Evolutionary conservation across 2,113 vertebrate species (phyloP), one percentile per base, ranked within the genome.

Genomic region (Oryzias javanicus): DNA sequence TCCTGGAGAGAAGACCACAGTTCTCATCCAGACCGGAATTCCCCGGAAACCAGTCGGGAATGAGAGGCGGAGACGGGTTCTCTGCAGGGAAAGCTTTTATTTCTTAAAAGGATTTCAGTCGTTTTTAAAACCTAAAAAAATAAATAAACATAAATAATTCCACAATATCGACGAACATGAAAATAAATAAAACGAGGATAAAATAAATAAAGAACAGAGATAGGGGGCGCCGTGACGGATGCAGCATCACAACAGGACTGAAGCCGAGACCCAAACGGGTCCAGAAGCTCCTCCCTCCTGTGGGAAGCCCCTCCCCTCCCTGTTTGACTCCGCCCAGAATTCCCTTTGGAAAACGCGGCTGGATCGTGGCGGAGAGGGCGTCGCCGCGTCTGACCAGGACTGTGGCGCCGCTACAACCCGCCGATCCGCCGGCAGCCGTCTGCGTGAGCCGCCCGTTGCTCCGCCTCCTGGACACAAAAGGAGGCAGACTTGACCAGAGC

Each of bases 371-470:
- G n/a, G n/a, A n/a, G n/a, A n/a, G n/a, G n/a, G n/a, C n/a, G n/a
- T n/a, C n/a, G n/a, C n/a, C n/a, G 42, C 8, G 42, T 14, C 4
- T 16, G 42, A 44, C 4, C 14, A 17, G 16, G 60, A 60, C 42
- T 66, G 49, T 71, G 1, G 74, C 60, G 60, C 80, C 42, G 81
- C 95, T 94, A 98, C 81, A 95, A 88, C 92, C 94, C 93, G 83
- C 94, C 95, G 59, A 94, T 96, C 91, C 94, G 93, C 89, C 94
- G 89, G 94, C 86, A 95, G 91, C 92, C 93, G 90, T 97, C 94
- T 77, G 94, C 90, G 64, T 96, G 94, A 91, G 94, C 89, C 44
- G 92, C 90, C 88, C 93, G 90, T 90, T 93, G 95, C 91, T 97
- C 95, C 86, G 90, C 89, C 86, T 90, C 94, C 95, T 95, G 89